phyloP scores from a whole-genome alignment of 2,113 vertebrate genomes.

The Phalacrocorax brasilianus region DNA sequence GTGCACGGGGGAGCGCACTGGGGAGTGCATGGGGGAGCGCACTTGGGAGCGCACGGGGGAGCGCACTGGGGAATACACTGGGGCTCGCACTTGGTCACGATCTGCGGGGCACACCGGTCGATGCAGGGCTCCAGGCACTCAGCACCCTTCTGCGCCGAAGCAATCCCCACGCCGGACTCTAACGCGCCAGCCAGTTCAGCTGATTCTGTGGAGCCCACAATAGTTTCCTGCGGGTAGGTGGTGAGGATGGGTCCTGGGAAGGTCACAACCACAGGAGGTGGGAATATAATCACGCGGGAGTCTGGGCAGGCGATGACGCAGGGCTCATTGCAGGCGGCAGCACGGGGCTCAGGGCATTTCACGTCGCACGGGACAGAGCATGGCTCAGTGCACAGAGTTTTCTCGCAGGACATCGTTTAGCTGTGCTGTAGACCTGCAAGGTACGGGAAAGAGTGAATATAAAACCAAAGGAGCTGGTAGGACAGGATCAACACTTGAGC shows the following conservation, averaged over 20 bases:
- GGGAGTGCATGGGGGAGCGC: fast-evolving
- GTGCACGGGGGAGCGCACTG: neutral
- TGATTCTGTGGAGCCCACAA: slow-evolving; percentile 21
- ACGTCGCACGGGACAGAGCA: neutral
- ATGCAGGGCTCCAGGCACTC: neutral
- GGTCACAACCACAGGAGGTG: slow-evolving; percentile 27
- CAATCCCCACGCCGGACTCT: neutral
- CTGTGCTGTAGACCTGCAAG: neutral
- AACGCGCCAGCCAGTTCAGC: neutral
- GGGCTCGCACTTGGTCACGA: neutral
- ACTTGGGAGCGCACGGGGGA: fast-evolving
- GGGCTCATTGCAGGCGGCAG: slow-evolving; percentile 7
- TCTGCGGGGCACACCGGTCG: neutral
- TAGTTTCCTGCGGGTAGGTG: slow-evolving; percentile 42
- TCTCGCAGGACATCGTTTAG: slow-evolving; percentile 29
- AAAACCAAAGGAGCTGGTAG: fast-evolving
- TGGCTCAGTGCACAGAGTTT: neutral
- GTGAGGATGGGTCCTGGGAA: slow-evolving; percentile 58
- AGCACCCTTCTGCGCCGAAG: neutral
- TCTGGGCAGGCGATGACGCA: slow-evolving; percentile 23
- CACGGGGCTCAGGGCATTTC: neutral
- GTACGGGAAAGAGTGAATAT: neutral
- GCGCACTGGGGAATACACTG: neutral
- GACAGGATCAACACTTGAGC: neutral
- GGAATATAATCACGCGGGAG: slow-evolving; percentile 48